These are phyloP conservation scores for Macrotrachela quadricornifera DNA, from an alignment of 1,140 invertebrate genomes.

Conservation along the genomic window DNA sequence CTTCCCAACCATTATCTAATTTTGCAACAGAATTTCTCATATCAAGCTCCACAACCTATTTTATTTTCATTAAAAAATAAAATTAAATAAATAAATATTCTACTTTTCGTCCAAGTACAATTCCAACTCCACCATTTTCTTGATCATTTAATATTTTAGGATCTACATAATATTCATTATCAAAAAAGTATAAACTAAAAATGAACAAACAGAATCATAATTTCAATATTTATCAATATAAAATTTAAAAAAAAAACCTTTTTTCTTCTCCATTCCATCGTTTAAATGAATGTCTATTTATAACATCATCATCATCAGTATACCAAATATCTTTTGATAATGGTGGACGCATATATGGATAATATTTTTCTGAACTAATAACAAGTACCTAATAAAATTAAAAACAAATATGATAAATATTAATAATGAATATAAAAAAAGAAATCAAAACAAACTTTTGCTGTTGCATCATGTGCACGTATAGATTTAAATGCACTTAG, in stretches of 20 bases:
- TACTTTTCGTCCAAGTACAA: conserved; percentile 32
- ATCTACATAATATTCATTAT: conserved; percentile 49
- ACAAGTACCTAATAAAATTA: conserved; percentile 43
- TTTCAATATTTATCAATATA: neutral
- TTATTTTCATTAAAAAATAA: too few relatives aligned
- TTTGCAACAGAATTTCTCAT: conserved; percentile 41
- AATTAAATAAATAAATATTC: too few relatives aligned
- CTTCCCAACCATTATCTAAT: conserved; percentile 48
- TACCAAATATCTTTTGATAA: conserved; percentile 70
- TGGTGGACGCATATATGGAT: conserved; percentile 73
- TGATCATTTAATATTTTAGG: conserved; percentile 30
- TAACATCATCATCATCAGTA: conserved; percentile 37
- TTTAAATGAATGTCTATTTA: conserved; percentile 47
- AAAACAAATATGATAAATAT: conserved; percentile 13
- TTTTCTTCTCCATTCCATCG: conserved; percentile 68
- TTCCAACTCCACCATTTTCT: conserved; percentile 55
- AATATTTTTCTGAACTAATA: conserved; percentile 47
- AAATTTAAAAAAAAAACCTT: conserved; percentile 36
- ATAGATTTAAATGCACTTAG: conserved; percentile 66
- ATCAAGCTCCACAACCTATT: conserved; percentile 40
- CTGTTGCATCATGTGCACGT: conserved; percentile 53
- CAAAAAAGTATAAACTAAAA: conserved; percentile 56
- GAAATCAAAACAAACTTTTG: conserved; percentile 39
- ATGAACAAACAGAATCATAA: conserved; percentile 6
- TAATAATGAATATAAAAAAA: neutral